phyloP scores from a whole-genome alignment of 2,113 vertebrate species.

The Sus scrofa region DNA sequence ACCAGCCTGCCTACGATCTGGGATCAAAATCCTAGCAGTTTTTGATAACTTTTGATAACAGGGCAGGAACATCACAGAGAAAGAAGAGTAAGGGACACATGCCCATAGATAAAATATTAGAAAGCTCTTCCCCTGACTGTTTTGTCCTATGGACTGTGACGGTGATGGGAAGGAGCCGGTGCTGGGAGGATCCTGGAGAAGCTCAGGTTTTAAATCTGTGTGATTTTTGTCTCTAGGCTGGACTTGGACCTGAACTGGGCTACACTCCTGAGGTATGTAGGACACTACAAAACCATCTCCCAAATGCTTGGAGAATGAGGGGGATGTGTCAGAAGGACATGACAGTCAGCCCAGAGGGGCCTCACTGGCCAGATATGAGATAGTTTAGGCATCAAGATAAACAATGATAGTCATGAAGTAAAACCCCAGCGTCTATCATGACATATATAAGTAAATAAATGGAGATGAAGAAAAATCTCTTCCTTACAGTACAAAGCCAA shows the following conservation, averaged over 20 bases:
- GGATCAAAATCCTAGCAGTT: background rate
- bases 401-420: background rate
- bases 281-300: background rate
- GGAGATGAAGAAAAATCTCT: background rate
- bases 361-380: background rate
- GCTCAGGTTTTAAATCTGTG: background rate
- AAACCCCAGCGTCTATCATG: background rate
- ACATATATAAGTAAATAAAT: background rate
- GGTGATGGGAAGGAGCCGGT: too few species aligned
- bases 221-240: background rate
- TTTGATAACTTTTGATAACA: background rate
- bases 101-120: background rate
- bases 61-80: background rate
- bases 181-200: background rate
- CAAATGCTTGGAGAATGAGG: background rate
- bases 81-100: rapidly evolving
- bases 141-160: background rate
- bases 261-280: background rate
- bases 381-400: background rate
- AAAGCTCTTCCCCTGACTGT: background rate
- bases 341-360: background rate
- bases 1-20: background rate
- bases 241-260: background rate
- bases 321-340: too few species aligned
- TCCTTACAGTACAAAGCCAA: background rate